Percentiles rank a stretch among this genome's conserved stretches.
Conservation (phyloP, 2,888 invertebrate genomes). For the Calliphora vomitoria region DNA sequence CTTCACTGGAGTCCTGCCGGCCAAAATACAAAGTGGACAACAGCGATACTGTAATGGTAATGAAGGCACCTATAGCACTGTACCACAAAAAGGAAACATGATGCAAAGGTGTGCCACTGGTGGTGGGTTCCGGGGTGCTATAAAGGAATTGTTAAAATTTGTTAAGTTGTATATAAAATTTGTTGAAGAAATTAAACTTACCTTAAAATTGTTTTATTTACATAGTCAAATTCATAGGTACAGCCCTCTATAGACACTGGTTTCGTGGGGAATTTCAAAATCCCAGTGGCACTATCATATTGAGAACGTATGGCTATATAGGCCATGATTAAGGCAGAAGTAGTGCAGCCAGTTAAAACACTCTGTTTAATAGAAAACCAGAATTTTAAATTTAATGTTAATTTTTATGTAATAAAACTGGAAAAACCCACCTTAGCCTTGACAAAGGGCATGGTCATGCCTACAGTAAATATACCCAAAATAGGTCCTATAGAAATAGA, state of each 20-base stretch:
- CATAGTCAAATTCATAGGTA: slow-evolving; percentile 75
- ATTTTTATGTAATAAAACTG: not conserved
- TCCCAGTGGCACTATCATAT: slow-evolving; percentile 87
- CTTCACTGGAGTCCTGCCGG: slow-evolving; percentile 85
- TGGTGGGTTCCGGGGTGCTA: slow-evolving; percentile 13
- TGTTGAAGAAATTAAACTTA: slow-evolving; percentile 59
- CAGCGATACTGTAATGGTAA: slow-evolving; percentile 87
- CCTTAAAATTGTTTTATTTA: slow-evolving; percentile 78
- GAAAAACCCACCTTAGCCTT: slow-evolving; percentile 85
- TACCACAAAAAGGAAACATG: slow-evolving; percentile 91
- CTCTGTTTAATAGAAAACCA: slow-evolving; percentile 85
- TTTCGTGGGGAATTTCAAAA: slow-evolving; percentile 82
- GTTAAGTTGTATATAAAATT: not conserved
- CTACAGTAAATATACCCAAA: slow-evolving; percentile 89
- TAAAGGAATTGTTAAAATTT: not conserved
- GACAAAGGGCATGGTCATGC: slow-evolving; percentile 88
- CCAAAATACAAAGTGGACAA: slow-evolving; percentile 86
- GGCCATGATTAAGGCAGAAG: slow-evolving; percentile 87
- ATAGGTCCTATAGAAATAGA: slow-evolving; percentile 88
- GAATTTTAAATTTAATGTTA: not conserved
- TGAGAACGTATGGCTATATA: slow-evolving; percentile 89
- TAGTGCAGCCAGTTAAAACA: slow-evolving; percentile 88
- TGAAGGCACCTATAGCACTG: slow-evolving; percentile 87
- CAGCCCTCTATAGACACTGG: slow-evolving; percentile 78
- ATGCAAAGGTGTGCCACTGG: slow-evolving; percentile 79